These are phyloP conservation scores for Perca schrenkii DNA, from an alignment of 2,113 vertebrate species.

Conservation along the genomic window DNA sequence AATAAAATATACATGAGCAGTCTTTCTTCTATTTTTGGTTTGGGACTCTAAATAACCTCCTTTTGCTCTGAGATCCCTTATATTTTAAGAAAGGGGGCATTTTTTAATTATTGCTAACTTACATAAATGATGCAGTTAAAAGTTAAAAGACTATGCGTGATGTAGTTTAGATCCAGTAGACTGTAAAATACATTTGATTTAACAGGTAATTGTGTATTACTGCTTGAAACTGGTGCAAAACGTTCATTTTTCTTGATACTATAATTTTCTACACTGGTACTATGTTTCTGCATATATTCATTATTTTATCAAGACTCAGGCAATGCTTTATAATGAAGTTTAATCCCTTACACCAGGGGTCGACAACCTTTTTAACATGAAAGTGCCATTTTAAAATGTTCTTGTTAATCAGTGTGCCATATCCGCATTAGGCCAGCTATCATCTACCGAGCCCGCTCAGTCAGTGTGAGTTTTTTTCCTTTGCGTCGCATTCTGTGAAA, in stretches of 20 bases:
- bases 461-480: no score
- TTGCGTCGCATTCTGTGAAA: no score
- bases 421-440: no score
- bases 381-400: no score
- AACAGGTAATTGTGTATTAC: background rate
- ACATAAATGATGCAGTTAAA: constrained; percentile 5
- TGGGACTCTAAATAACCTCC: constrained; percentile 4
- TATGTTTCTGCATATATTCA: background rate
- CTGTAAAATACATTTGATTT: background rate
- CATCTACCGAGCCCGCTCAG: no score
- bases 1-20: constrained; percentile 42
- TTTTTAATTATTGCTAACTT: background rate
- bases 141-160: background rate
- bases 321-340: background rate
- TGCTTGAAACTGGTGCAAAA: background rate
- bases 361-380: no score
- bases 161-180: background rate
- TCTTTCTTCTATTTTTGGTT: constrained; percentile 37
- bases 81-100: background rate
- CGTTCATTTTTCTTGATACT: no score
- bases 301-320: background rate
- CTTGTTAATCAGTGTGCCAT: no score
- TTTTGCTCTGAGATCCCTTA: background rate
- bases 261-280: no score
- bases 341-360: no score